These are phyloP conservation scores for Bombylius major DNA, from an alignment of 2,888 invertebrate genomes.

Conservation along the genomic window DNA sequence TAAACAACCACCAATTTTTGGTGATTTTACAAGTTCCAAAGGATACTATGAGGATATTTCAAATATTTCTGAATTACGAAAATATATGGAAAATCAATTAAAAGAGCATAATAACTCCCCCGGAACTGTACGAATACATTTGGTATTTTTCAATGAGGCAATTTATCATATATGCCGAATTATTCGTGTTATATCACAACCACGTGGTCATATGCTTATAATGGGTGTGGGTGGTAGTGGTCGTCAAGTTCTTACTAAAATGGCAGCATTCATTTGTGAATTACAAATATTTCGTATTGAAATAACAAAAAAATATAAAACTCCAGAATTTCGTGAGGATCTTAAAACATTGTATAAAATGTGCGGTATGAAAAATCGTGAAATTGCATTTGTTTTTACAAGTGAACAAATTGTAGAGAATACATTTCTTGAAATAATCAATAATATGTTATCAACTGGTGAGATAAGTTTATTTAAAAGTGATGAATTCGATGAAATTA, in stretches of 20 bases:
- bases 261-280: slow-evolving; percentile 71
- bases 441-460: slow-evolving; percentile 77
- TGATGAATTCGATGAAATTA: slow-evolving; percentile 72
- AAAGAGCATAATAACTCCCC: slow-evolving; percentile 55
- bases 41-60: slow-evolving; percentile 68
- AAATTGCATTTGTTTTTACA: slow-evolving; percentile 69
- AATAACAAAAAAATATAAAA: slow-evolving; percentile 64
- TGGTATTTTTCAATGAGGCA: slow-evolving; percentile 77
- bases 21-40: slow-evolving; percentile 67
- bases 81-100: slow-evolving; percentile 39
- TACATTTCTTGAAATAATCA: slow-evolving; percentile 75
- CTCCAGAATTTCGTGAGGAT: slow-evolving; percentile 69
- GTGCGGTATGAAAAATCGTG: slow-evolving; percentile 62
- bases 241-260: slow-evolving; percentile 61
- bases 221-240: slow-evolving; percentile 83
- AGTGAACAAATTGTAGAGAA: slow-evolving; percentile 78
- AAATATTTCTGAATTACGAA: slow-evolving; percentile 46
- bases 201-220: slow-evolving; percentile 68
- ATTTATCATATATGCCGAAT: slow-evolving; percentile 75
- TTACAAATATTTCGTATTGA: slow-evolving; percentile 65
- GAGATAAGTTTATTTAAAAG: slow-evolving; percentile 80
- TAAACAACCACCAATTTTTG: slow-evolving; percentile 56
- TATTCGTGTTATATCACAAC: slow-evolving; percentile 71
- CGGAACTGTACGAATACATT: slow-evolving; percentile 64
- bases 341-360: slow-evolving; percentile 59